These are phyloP conservation scores for Gambusia holbrooki DNA, from an alignment of 2,113 vertebrate genomes.

Conservation along the genomic window DNA sequence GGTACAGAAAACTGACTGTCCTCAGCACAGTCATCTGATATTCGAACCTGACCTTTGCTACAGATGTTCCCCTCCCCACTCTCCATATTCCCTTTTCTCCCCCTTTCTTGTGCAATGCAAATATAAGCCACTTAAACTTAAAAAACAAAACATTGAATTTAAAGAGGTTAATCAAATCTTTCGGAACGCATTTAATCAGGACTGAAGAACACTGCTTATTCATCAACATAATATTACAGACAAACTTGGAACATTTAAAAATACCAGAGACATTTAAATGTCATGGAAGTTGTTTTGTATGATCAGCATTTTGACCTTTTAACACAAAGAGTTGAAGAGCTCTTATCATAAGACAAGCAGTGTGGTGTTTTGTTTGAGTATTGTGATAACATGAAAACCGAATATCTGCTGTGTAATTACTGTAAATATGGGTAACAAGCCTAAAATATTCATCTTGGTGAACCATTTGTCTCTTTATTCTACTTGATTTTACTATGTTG, in stretches of 20 bases:
- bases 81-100: no score
- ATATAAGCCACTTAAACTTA: no score
- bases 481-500: neutral
- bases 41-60: no score
- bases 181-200: constrained; percentile 8
- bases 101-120: no score
- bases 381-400: neutral
- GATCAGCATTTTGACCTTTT: constrained; percentile 36
- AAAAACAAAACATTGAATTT: neutral
- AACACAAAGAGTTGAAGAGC: constrained; percentile 2
- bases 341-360: constrained; percentile 6
- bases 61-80: no score
- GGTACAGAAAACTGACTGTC: neutral
- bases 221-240: constrained; percentile 26
- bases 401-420: neutral
- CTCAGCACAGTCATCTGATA: no score
- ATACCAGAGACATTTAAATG: constrained; percentile 24
- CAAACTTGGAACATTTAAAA: constrained; percentile 2
- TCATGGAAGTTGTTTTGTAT: constrained; percentile 23
- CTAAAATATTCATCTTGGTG: neutral
- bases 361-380: neutral
- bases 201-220: constrained; percentile 20
- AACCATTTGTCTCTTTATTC: neutral
- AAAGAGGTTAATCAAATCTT: neutral
- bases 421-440: neutral